Conservation (phyloP, 2,888 invertebrate species). For the Bruchidius siliquastri region DNA sequence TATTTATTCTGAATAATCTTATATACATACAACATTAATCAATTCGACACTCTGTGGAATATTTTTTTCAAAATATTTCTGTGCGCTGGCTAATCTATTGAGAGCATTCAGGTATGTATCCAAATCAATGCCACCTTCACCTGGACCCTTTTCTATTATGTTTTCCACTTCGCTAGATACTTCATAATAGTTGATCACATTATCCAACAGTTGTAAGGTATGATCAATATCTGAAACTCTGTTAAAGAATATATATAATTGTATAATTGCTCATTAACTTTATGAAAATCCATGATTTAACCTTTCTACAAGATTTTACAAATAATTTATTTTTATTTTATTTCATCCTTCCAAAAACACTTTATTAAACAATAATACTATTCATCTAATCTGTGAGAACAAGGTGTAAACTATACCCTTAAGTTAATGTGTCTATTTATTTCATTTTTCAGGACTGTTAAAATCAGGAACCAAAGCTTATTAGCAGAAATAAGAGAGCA, state of each 20-base stretch:
- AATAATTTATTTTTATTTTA: no score
- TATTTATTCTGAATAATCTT: constrained; percentile 5
- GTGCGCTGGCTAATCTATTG: constrained; percentile 79
- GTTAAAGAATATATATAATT: background rate
- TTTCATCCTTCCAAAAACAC: no score
- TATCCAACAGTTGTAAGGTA: constrained; percentile 81
- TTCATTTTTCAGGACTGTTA: no score
- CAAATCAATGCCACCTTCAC: constrained; percentile 54
- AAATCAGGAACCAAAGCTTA: no score
- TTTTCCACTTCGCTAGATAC: constrained; percentile 88
- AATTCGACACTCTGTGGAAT: constrained; percentile 91
- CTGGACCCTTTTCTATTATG: constrained; percentile 79
- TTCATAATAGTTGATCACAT: constrained; percentile 93
- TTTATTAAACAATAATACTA: no score
- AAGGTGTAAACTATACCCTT: no score
- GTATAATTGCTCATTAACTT: background rate
- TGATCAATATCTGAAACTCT: constrained; percentile 76
- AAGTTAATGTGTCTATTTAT: no score
- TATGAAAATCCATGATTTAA: constrained; percentile 1
- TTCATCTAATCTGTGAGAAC: no score
- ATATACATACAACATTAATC: constrained; percentile 77
- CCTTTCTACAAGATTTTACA: background rate
- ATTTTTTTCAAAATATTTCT: constrained; percentile 86
- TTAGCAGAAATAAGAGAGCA: no score
- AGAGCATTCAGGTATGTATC: constrained; percentile 64